Evolutionary conservation across 1,140 invertebrate species (phyloP).

Genomic region (Copidosoma floridanum): DNA sequence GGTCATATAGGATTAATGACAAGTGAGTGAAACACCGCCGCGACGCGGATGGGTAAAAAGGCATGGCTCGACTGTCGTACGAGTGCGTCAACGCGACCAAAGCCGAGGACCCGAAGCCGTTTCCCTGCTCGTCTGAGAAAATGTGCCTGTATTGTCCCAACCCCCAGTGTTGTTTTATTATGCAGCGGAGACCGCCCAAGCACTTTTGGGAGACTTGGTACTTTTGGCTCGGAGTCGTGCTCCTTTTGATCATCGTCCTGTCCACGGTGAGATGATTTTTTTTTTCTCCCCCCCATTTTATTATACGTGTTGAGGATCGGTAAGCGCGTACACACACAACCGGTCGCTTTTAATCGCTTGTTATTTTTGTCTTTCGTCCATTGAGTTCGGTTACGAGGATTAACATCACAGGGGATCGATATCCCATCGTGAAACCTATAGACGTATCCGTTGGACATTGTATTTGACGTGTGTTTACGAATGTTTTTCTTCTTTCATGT

Average conservation of each 20-base stretch:
- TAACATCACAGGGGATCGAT: too few species aligned
- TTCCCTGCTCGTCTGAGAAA: conserved; percentile 35
- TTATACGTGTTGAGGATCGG: too few species aligned
- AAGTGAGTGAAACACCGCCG: too few species aligned
- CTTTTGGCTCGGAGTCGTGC: conserved; percentile 46
- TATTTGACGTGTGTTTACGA: too few species aligned
- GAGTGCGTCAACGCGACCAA: conserved; percentile 35
- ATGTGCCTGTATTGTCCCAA: conserved; percentile 44
- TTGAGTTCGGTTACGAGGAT: too few species aligned
- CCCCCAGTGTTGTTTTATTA: conserved; percentile 40
- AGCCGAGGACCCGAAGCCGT: conserved; percentile 28
- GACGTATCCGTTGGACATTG: too few species aligned
- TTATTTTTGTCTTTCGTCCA: too few species aligned
- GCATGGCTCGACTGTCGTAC: conserved; percentile 39
- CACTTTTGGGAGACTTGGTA: conserved; percentile 50
- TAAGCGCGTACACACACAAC: too few species aligned
- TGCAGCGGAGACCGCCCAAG: conserved; percentile 42
- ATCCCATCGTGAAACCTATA: too few species aligned
- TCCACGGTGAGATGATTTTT: conserved; percentile 42
- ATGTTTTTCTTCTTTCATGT: neutral
- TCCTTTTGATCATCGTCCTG: conserved; percentile 41
- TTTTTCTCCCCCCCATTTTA: too few species aligned
- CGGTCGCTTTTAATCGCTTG: too few species aligned
- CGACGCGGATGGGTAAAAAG: neutral
- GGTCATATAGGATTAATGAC: neutral